Evolutionary conservation across 1,140 invertebrate species (phyloP).

Genomic region (Geopemphigus sp.): DNA sequence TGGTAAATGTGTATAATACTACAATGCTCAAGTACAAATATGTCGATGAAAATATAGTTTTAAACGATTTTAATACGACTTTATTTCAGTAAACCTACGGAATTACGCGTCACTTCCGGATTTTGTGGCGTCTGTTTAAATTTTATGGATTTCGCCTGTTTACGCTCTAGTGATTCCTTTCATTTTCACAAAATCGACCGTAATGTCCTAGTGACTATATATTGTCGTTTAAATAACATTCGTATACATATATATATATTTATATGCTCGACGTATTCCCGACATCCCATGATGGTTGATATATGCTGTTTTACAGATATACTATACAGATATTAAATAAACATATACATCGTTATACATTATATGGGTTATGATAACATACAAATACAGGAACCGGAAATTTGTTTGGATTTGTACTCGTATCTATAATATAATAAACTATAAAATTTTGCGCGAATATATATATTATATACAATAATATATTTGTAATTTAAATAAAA

Average conservation of each 20-base stretch:
- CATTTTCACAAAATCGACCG: background rate
- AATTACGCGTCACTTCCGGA: background rate
- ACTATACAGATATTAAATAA: background rate
- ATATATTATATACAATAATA: too few species aligned
- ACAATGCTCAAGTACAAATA: too few species aligned
- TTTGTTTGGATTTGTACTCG: background rate
- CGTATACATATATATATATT: background rate
- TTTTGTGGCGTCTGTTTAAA: background rate
- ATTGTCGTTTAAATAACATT: background rate
- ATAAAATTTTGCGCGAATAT: too few species aligned
- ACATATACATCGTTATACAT: background rate
- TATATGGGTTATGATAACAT: background rate
- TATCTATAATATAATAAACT: too few species aligned
- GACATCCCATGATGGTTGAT: background rate
- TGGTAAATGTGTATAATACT: too few species aligned
- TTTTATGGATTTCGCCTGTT: background rate
- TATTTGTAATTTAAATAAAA: too few species aligned
- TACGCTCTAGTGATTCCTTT: constrained; percentile 21
- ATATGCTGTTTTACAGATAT: background rate
- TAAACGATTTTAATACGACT: too few species aligned
- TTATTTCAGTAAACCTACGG: background rate
- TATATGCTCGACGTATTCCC: background rate
- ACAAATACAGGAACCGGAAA: constrained; percentile 5
- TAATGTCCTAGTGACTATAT: background rate
- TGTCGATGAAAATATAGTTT: too few species aligned